phyloP scores from a whole-genome alignment of 1,140 invertebrate species.

The Pristionchus pacificus region DNA sequence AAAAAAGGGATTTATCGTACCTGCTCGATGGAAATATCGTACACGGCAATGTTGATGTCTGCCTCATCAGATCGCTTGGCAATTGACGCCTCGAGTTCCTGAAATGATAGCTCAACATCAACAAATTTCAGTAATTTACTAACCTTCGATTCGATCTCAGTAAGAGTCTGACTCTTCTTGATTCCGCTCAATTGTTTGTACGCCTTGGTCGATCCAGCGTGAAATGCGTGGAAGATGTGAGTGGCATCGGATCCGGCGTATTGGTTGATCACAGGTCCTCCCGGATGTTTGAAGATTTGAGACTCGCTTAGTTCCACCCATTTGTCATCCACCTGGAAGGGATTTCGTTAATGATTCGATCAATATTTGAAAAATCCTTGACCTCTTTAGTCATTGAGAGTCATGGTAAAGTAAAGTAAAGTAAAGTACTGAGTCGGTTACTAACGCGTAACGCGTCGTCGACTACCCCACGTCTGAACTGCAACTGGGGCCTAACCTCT shows the following conservation, averaged over 20 bases:
- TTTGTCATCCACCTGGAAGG: neutral
- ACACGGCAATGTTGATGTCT: slow-evolving; percentile 40
- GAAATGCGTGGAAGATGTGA: slow-evolving; percentile 56
- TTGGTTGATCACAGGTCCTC: neutral
- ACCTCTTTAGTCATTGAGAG: too few relatives aligned
- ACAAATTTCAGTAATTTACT: slow-evolving; percentile 28
- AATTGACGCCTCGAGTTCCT: slow-evolving; percentile 8
- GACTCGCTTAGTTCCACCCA: neutral
- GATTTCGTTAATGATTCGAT: too few relatives aligned
- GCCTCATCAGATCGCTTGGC: slow-evolving; percentile 26
- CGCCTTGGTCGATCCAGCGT: slow-evolving; percentile 42
- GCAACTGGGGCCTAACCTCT: too few relatives aligned
- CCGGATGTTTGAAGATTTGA: neutral
- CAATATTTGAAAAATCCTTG: too few relatives aligned
- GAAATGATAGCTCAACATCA: too few relatives aligned
- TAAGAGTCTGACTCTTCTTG: slow-evolving; percentile 29
- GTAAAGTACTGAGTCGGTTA: too few relatives aligned
- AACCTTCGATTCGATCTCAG: neutral
- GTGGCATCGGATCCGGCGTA: slow-evolving; percentile 55
- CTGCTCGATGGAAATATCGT: slow-evolving; percentile 51
- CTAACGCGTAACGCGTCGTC: too few relatives aligned
- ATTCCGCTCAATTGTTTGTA: slow-evolving; percentile 50
- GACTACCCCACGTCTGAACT: too few relatives aligned
- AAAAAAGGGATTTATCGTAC: slow-evolving; percentile 19
- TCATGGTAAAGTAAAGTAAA: too few relatives aligned